These are phyloP conservation scores for Pseudotriccus pelzelni DNA, from an alignment of 2,797 vertebrate species.

Conservation along the genomic window DNA sequence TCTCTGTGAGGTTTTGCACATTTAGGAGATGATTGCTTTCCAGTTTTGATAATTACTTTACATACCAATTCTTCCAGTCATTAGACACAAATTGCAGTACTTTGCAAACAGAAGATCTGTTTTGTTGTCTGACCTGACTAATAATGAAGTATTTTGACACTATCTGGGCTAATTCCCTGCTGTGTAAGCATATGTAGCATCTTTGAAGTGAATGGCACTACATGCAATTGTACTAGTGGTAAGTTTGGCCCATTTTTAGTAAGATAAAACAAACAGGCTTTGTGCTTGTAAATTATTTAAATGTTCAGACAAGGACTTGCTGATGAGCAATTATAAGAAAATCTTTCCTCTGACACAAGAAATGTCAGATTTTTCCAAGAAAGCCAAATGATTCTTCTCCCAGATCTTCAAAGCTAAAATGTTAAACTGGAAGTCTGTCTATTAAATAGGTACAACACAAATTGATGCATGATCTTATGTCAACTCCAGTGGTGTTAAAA, in stretches of 20 bases:
- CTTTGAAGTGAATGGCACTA: background rate
- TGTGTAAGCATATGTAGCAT: constrained; percentile 10
- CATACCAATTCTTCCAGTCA: constrained; percentile 15
- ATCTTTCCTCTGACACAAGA: background rate
- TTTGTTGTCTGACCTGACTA: constrained; percentile 43
- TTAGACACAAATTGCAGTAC: background rate
- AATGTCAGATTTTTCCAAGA: background rate
- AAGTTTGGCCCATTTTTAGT: background rate
- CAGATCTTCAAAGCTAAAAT: background rate
- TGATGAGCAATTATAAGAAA: background rate
- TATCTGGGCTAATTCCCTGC: constrained; percentile 6
- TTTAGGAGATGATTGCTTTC: background rate
- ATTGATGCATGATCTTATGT: background rate
- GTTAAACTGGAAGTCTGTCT: background rate
- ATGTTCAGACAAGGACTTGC: background rate
- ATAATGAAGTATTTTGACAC: constrained; percentile 28
- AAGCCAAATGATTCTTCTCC: background rate
- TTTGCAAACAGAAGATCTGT: background rate
- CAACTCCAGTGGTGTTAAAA: background rate
- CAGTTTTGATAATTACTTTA: constrained; percentile 34
- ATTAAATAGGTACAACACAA: background rate
- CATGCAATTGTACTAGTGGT: background rate
- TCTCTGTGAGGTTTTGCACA: background rate
- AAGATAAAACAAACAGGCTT: background rate
- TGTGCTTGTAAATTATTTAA: background rate